phyloP scores from a whole-genome alignment of 2,113 vertebrate species.

The Paratilapia polleni region DNA sequence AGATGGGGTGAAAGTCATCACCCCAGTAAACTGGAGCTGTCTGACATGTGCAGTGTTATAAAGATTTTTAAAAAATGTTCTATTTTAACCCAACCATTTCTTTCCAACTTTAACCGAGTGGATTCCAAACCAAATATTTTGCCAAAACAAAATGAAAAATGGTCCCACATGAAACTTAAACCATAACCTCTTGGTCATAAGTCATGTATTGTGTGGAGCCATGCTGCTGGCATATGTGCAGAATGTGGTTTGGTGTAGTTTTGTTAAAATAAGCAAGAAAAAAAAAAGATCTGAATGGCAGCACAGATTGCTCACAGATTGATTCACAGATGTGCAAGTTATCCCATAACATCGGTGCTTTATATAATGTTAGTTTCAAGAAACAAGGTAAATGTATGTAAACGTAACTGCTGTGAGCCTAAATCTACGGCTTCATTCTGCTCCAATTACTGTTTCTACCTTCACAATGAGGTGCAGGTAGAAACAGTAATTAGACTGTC shows the following conservation, averaged over 20 bases:
- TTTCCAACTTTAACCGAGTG: not conserved
- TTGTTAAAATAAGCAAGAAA: not conserved
- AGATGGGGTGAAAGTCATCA: no score
- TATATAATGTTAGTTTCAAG: no score
- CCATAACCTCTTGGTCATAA: not conserved
- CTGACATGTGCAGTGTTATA: not conserved
- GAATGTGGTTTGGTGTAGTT: not conserved
- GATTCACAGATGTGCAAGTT: not conserved
- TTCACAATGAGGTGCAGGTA: no score
- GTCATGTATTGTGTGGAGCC: not conserved
- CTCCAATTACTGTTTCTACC: not conserved
- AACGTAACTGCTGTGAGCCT: not conserved
- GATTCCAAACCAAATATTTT: no score
- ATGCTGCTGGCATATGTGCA: no score
- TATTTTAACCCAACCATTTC: fast-evolving
- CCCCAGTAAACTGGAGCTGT: not conserved
- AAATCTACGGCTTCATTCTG: not conserved
- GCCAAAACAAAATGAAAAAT: no score
- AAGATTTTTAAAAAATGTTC: no score
- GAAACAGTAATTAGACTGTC: no score
- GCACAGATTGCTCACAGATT: no score
- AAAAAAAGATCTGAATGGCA: no score
- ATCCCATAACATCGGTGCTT: not conserved
- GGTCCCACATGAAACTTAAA: no score
- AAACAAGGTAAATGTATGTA: fast-evolving